Conservation (phyloP, 1,140 invertebrate species). For the Meloidogyne hapla region DNA sequence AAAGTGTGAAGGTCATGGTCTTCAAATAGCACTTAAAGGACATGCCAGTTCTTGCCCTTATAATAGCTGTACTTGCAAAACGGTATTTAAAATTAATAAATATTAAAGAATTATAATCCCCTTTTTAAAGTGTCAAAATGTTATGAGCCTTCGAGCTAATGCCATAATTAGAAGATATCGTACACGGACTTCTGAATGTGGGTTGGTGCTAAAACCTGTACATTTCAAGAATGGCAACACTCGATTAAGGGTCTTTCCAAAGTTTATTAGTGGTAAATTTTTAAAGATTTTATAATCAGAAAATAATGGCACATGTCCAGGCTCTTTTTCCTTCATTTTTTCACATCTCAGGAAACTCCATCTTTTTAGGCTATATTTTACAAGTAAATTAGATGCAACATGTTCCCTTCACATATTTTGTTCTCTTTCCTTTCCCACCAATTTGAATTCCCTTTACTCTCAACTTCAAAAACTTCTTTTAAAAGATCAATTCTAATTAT, state of each 20-base stretch:
- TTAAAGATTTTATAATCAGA: no score
- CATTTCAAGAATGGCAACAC: slow-evolving; percentile 64
- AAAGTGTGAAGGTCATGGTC: slow-evolving; percentile 62
- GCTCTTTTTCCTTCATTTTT: no score
- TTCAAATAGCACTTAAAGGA: slow-evolving; percentile 57
- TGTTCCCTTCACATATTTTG: no score
- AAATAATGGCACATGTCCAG: no score
- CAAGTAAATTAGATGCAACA: no score
- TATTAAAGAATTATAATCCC: not conserved
- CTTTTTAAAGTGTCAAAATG: slow-evolving; percentile 57
- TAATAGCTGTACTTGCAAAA: slow-evolving; percentile 62
- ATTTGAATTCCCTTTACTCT: no score
- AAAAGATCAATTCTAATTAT: not conserved
- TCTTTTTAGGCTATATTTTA: no score
- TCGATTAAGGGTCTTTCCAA: slow-evolving; percentile 58
- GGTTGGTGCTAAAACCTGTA: slow-evolving; percentile 61
- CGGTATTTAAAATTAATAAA: slow-evolving; percentile 28
- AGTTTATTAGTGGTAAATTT: slow-evolving; percentile 60
- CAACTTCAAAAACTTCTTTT: not conserved
- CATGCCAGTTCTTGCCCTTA: slow-evolving; percentile 60
- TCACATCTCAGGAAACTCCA: no score
- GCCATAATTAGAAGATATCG: slow-evolving; percentile 61
- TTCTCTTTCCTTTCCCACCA: no score
- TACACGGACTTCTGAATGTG: slow-evolving; percentile 60
- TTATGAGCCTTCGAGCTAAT: slow-evolving; percentile 63